Evolutionary conservation across 2,797 vertebrate species (phyloP).

Genomic region (Gorsachius magnificus): DNA sequence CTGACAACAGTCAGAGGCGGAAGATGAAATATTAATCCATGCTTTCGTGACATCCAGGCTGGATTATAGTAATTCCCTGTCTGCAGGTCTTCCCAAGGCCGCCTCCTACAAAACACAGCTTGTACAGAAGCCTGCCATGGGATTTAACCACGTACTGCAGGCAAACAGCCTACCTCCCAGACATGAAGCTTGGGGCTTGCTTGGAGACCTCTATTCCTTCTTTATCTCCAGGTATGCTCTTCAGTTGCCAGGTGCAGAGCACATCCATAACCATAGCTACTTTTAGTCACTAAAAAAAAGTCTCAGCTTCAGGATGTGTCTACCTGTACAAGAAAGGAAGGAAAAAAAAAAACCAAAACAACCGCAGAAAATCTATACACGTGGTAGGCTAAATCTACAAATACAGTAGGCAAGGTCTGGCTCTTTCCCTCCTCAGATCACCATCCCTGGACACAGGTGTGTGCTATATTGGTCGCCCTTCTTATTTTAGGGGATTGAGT

Average conservation of each 20-base stretch:
- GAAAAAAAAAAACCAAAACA: background rate
- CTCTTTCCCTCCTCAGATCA: background rate
- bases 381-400: background rate
- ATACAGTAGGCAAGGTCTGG: background rate
- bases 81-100: slow-evolving; percentile 17
- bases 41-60: slow-evolving; percentile 8
- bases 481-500: background rate
- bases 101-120: background rate
- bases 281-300: background rate
- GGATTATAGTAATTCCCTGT: slow-evolving; percentile 47
- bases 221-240: background rate
- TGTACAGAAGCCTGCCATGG: background rate
- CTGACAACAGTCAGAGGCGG: slow-evolving; percentile 15
- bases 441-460: background rate
- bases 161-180: background rate
- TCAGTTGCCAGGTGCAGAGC: background rate
- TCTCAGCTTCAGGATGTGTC: background rate
- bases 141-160: background rate
- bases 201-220: background rate
- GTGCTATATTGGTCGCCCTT: background rate
- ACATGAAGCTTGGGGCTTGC: background rate
- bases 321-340: background rate
- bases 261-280: background rate
- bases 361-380: background rate
- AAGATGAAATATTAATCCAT: slow-evolving; percentile 62